These are phyloP conservation scores for Maccullochella peelii DNA, from an alignment of 2,113 vertebrate species.

Conservation along the genomic window DNA sequence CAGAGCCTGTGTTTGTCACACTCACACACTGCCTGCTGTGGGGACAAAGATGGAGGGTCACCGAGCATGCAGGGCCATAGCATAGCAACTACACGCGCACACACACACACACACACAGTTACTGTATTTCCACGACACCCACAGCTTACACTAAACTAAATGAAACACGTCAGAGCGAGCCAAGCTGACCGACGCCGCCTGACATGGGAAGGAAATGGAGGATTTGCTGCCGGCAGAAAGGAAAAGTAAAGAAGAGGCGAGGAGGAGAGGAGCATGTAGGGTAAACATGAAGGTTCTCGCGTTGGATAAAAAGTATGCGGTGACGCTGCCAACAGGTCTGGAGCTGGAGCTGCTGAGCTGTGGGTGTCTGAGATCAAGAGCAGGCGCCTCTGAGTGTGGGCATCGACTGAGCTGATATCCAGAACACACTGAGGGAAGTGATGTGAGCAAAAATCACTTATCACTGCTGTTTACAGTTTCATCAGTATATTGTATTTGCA, in stretches of 20 bases:
- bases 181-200: slow-evolving; percentile 4
- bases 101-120: slow-evolving; percentile 15
- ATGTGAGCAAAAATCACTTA: not conserved
- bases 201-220: slow-evolving; percentile 40
- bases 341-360: slow-evolving; percentile 25
- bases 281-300: slow-evolving; percentile 3
- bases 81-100: not conserved
- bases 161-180: slow-evolving; percentile 26
- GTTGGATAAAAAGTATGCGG: slow-evolving; percentile 12
- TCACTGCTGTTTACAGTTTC: no score
- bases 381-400: slow-evolving; percentile 9
- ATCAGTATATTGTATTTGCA: no score
- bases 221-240: slow-evolving; percentile 17
- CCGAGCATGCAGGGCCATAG: no score
- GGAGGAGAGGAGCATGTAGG: slow-evolving; percentile 2
- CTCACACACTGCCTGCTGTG: no score
- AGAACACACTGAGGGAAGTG: not conserved
- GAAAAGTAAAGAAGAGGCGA: not conserved
- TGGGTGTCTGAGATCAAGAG: slow-evolving; percentile 15
- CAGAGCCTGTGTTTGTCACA: slow-evolving; percentile 56
- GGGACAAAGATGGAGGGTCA: no score
- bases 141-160: slow-evolving; percentile 33
- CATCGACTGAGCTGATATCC: slow-evolving; percentile 10
- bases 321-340: slow-evolving; percentile 6
- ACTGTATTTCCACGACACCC: slow-evolving; percentile 37